Conservation (phyloP, 2,888 invertebrate species). For the Octodonta nipae region DNA sequence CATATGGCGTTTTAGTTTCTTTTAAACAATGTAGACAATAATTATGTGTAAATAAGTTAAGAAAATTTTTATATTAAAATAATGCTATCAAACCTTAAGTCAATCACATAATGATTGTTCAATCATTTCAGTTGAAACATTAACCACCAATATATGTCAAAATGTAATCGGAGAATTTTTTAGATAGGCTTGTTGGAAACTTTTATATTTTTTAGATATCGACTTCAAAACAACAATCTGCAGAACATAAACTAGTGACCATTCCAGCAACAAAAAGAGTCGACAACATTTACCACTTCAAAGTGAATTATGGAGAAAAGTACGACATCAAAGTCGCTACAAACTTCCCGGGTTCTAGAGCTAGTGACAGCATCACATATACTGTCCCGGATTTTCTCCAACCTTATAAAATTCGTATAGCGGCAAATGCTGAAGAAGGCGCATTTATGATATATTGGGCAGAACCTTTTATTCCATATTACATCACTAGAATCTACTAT, state of each 20-base stretch:
- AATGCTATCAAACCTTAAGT: too few relatives aligned
- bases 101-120: too few relatives aligned
- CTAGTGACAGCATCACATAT: conserved; percentile 20
- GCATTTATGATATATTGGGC: conserved; percentile 27
- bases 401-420: conserved; percentile 22
- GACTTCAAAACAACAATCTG: conserved; percentile 16
- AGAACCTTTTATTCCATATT: conserved; percentile 23
- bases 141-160: too few relatives aligned
- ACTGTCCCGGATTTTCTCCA: conserved; percentile 23
- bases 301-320: conserved; percentile 19
- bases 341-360: conserved; percentile 20
- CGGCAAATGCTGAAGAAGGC: conserved; percentile 21
- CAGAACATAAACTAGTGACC: conserved; percentile 19
- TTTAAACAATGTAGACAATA: too few relatives aligned
- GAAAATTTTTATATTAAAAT: too few relatives aligned
- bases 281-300: conserved; percentile 20
- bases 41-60: too few relatives aligned
- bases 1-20: too few relatives aligned
- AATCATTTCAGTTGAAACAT: too few relatives aligned
- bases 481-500: conserved; percentile 21
- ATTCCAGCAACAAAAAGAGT: conserved; percentile 19
- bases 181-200: too few relatives aligned
- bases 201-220: conserved; percentile 22
- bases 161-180: too few relatives aligned
- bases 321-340: conserved; percentile 24